Conservation (phyloP, 1,140 invertebrate genomes). For the Plectrocnemia conspersa region DNA sequence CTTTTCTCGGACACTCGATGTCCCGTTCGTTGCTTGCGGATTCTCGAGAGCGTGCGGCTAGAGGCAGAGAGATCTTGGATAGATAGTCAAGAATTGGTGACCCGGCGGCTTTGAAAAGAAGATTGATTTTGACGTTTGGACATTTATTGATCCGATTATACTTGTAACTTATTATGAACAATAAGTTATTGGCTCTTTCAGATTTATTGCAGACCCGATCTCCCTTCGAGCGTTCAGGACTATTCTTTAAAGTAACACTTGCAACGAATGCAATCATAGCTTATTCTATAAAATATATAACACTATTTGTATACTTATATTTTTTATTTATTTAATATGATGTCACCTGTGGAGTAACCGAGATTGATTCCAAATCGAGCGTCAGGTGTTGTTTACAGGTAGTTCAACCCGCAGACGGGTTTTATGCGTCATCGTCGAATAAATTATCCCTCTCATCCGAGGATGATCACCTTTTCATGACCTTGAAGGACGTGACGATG, state of each 20-base stretch:
- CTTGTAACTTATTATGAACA: slow-evolving; percentile 11
- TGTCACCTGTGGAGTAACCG: too few relatives aligned
- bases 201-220: too few relatives aligned
- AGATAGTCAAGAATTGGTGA: slow-evolving; percentile 17
- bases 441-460: too few relatives aligned
- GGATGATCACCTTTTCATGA: too few relatives aligned
- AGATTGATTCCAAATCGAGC: slow-evolving; percentile 4
- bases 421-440: slow-evolving; percentile 6
- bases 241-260: too few relatives aligned
- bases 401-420: slow-evolving; percentile 8
- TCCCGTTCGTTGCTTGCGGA: background rate
- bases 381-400: slow-evolving; percentile 9
- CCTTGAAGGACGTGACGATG: too few relatives aligned
- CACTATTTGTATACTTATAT: too few relatives aligned
- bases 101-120: slow-evolving; percentile 6
- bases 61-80: background rate
- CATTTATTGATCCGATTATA: slow-evolving; percentile 20
- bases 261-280: too few relatives aligned
- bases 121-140: slow-evolving; percentile 21
- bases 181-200: too few relatives aligned
- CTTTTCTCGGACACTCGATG: background rate
- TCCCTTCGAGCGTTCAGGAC: too few relatives aligned
- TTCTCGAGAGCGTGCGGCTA: background rate
- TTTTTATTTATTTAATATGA: too few relatives aligned
- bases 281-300: too few relatives aligned